These are phyloP conservation scores for Crotalus viridis DNA, from an alignment of 2,113 vertebrate species.

Conservation along the genomic window DNA sequence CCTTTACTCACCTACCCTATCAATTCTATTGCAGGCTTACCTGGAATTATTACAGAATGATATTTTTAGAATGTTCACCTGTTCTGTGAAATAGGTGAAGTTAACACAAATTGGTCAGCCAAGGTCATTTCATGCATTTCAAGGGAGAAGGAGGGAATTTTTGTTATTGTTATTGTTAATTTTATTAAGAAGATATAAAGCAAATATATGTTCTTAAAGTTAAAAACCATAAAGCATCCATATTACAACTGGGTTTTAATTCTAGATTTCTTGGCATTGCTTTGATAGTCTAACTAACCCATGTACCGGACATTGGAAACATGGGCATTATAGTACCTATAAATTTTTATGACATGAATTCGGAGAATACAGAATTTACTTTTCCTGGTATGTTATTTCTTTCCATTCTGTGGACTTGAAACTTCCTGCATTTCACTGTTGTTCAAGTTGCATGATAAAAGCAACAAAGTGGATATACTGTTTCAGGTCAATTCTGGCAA, in stretches of 20 bases:
- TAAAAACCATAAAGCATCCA: background rate
- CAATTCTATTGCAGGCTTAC: background rate
- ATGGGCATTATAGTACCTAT: background rate
- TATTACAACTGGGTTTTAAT: background rate
- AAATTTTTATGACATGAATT: background rate
- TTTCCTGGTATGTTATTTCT: conserved; percentile 12
- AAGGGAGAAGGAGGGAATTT: background rate
- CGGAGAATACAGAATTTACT: conserved; percentile 52
- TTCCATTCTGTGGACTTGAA: conserved; percentile 64
- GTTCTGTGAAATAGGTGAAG: background rate
- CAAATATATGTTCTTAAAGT: background rate
- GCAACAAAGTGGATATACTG: conserved; percentile 70
- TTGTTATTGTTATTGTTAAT: background rate
- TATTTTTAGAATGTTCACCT: background rate
- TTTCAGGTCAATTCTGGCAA: conserved; percentile 72
- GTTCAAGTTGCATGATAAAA: conserved; percentile 73
- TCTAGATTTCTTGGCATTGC: background rate
- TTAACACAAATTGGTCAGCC: background rate
- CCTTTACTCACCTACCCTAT: background rate
- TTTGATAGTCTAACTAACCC: background rate
- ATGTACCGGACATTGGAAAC: background rate
- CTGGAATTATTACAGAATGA: background rate
- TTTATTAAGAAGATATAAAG: background rate
- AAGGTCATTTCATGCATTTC: background rate
- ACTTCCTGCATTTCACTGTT: conserved; percentile 63